A percentile compares a stretch with the other conserved stretches of the same genome.
Conservation (phyloP, 2,797 vertebrate genomes). For the Podarcis siculus region DNA sequence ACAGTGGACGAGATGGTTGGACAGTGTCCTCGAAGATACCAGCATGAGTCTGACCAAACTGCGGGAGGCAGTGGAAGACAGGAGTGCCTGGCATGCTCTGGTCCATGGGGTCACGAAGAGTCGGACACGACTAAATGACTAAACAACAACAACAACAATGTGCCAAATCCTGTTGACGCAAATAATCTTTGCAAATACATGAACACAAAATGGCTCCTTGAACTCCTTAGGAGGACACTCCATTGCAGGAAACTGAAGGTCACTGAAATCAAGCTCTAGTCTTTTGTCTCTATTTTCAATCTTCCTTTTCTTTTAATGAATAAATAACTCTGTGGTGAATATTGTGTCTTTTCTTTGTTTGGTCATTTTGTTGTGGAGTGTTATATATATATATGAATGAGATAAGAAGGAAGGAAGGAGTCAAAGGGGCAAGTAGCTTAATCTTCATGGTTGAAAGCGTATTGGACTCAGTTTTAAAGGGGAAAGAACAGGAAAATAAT, state of each 20-base stretch:
- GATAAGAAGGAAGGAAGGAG: neutral
- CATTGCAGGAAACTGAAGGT: neutral
- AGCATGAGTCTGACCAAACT: no score
- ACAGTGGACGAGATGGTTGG: no score
- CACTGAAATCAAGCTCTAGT: slow-evolving; percentile 14
- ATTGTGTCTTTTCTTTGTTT: slow-evolving; percentile 25
- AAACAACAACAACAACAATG: no score
- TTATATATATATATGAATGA: neutral
- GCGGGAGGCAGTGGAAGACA: no score
- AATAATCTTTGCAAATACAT: neutral
- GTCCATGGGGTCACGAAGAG: no score
- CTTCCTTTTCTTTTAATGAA: neutral
- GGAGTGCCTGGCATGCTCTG: no score
- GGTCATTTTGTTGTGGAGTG: slow-evolving; percentile 24
- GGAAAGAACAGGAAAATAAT: slow-evolving; percentile 33
- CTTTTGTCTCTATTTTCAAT: slow-evolving; percentile 25
- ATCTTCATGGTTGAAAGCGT: slow-evolving; percentile 33
- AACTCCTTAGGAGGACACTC: neutral
- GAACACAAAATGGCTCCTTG: neutral
- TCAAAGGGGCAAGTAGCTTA: slow-evolving; percentile 29
- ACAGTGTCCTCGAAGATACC: no score
- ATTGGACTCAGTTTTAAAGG: slow-evolving; percentile 7
- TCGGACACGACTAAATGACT: no score
- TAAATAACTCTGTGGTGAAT: slow-evolving; percentile 21
- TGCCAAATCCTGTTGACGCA: neutral